Evolutionary conservation across 2,797 vertebrate genomes (phyloP).

Genomic region (Agapornis canus): DNA sequence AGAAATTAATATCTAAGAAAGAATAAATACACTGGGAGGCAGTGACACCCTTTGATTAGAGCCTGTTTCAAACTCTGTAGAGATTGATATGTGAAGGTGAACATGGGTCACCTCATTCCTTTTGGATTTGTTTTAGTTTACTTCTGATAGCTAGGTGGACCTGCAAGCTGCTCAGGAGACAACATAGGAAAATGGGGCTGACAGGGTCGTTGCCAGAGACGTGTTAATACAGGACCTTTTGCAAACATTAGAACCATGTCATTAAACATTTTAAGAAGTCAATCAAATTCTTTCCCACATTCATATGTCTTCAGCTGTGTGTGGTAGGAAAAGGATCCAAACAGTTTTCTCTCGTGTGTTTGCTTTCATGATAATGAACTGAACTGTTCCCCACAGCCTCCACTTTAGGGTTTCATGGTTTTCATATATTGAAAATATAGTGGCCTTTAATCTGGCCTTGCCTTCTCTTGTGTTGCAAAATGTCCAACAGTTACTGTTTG

Average conservation of each 20-base stretch:
- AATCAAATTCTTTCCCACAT: conserved; percentile 18
- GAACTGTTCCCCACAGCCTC: not conserved
- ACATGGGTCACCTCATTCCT: not conserved
- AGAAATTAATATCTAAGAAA: conserved; percentile 1
- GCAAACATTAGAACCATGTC: not conserved
- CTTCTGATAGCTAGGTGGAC: not conserved
- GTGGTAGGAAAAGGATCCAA: conserved; percentile 44
- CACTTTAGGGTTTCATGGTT: not conserved
- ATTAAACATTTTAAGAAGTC: not conserved
- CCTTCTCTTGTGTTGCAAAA: not conserved
- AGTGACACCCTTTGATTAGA: not conserved
- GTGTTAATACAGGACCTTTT: not conserved
- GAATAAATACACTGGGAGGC: not conserved
- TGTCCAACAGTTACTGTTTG: not conserved
- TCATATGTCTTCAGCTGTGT: conserved; percentile 7
- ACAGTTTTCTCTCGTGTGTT: conserved; percentile 25
- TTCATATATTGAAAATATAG: not conserved
- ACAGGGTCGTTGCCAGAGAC: not conserved
- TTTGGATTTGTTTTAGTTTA: not conserved
- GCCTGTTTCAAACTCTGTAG: not conserved
- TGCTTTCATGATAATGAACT: conserved; percentile 6
- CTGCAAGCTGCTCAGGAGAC: not conserved
- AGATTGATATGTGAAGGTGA: not conserved
- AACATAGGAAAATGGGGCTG: not conserved
- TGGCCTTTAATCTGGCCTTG: conserved; percentile 29